Percentiles rank a stretch among this genome's conserved stretches.
Evolutionary conservation across 2,113 vertebrate genomes (phyloP).

Genomic region (Casuarius casuarius): DNA sequence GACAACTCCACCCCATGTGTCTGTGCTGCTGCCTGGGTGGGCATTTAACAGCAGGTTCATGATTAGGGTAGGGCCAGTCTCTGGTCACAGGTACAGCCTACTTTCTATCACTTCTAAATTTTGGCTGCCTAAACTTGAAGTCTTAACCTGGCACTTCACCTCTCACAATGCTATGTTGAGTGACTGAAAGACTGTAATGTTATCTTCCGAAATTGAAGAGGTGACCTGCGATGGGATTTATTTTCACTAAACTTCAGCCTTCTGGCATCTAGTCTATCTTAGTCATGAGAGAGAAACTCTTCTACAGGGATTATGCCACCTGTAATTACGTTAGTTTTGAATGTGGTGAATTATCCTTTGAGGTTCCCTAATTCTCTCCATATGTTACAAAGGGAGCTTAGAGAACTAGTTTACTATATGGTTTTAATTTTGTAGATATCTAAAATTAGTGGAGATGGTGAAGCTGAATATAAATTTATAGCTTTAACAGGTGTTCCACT

Average conservation of each 20-base stretch:
- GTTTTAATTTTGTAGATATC: background rate
- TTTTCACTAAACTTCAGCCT: background rate
- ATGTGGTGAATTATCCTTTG: background rate
- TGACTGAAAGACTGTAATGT: background rate
- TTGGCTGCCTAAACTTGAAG: background rate
- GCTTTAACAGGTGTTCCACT: background rate
- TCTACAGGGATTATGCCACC: background rate
- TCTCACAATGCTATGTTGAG: background rate
- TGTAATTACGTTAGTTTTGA: background rate
- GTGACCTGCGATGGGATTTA: background rate
- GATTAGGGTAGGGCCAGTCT: background rate
- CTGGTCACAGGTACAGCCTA: background rate
- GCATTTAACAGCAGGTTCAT: background rate
- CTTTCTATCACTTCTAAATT: background rate
- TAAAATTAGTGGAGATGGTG: background rate
- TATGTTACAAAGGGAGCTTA: background rate
- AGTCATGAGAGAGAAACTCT: background rate
- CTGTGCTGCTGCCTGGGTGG: background rate
- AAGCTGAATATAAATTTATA: background rate
- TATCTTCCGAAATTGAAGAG: background rate
- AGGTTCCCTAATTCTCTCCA: background rate
- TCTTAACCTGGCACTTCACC: background rate
- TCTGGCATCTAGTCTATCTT: background rate
- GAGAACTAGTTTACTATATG: background rate
- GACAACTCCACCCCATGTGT: background rate